Conservation (phyloP, 2,888 invertebrate species). For the Sclerodermus sp. region DNA sequence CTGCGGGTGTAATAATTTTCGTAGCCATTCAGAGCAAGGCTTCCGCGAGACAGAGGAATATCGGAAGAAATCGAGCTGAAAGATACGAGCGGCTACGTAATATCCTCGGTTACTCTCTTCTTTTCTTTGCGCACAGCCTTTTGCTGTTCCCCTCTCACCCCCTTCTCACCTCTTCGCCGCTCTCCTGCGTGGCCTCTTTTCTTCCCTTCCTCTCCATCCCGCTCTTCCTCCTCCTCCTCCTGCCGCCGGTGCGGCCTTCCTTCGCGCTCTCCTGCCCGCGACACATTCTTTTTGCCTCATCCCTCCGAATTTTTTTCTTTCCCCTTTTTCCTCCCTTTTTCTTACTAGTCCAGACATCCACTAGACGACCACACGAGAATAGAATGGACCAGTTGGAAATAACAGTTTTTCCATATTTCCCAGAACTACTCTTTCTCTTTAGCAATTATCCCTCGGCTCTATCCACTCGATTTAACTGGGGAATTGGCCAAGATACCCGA, state of each 20-base stretch:
- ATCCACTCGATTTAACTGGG: too few relatives aligned
- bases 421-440: too few relatives aligned
- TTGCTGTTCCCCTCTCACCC: conserved; percentile 7
- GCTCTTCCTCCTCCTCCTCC: conserved; percentile 1
- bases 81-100: conserved; percentile 45
- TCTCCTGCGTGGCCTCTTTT: conserved; percentile 1
- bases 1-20: conserved; percentile 35
- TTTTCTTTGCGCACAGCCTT: conserved; percentile 10
- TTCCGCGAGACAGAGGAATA: conserved; percentile 39
- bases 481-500: too few relatives aligned
- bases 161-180: conserved; percentile 4
- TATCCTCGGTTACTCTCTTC: conserved; percentile 26
- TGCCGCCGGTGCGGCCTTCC: conserved; percentile 4
- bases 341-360: conserved; percentile 15
- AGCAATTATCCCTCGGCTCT: too few relatives aligned
- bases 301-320: background rate
- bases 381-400: background rate
- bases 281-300: conserved; percentile 14
- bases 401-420: too few relatives aligned
- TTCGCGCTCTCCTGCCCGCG: conserved; percentile 4
- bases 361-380: conserved; percentile 14
- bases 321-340: background rate
- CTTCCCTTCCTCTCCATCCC: conserved; percentile 2
- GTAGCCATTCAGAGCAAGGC: conserved; percentile 28
- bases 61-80: conserved; percentile 48